phyloP scores from a whole-genome alignment of 2,797 vertebrate species.

The Coregonus sp. region DNA sequence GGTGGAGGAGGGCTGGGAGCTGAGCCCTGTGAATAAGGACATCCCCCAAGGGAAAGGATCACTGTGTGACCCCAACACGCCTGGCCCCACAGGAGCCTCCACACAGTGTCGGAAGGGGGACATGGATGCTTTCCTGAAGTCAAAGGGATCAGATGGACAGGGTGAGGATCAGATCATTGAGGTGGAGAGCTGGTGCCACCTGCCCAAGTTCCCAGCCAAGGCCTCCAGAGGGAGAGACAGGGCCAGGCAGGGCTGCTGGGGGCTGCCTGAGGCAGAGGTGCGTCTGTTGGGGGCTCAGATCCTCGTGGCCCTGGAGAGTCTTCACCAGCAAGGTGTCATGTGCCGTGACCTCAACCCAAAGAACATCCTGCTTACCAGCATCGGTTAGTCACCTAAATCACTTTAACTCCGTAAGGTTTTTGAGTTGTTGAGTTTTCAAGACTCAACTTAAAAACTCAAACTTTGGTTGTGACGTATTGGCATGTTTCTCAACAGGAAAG shows the following conservation, averaged over 20 bases:
- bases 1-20: conserved; percentile 57
- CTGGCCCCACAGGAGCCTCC: background rate
- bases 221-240: conserved; percentile 41
- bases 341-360: conserved; percentile 94
- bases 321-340: conserved; percentile 92
- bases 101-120: conserved; percentile 30
- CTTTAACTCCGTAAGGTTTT: background rate
- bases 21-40: conserved; percentile 52
- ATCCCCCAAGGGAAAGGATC: conserved; percentile 32
- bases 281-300: conserved; percentile 91
- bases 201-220: conserved; percentile 51
- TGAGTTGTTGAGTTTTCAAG: too few relatives aligned
- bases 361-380: conserved; percentile 88
- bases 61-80: conserved; percentile 39
- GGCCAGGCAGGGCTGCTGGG: conserved; percentile 65
- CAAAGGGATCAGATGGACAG: conserved; percentile 38
- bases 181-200: conserved; percentile 70
- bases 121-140: conserved; percentile 34
- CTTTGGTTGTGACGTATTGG: conserved; percentile 5
- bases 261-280: conserved; percentile 84
- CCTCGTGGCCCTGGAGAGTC: conserved; percentile 89
- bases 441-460: background rate
- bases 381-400: conserved; percentile 74
- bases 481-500: conserved; percentile 79
- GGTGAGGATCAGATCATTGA: conserved; percentile 73